phyloP scores from a whole-genome alignment of 2,797 vertebrate genomes.

The Pangasius sanitwongsei region DNA sequence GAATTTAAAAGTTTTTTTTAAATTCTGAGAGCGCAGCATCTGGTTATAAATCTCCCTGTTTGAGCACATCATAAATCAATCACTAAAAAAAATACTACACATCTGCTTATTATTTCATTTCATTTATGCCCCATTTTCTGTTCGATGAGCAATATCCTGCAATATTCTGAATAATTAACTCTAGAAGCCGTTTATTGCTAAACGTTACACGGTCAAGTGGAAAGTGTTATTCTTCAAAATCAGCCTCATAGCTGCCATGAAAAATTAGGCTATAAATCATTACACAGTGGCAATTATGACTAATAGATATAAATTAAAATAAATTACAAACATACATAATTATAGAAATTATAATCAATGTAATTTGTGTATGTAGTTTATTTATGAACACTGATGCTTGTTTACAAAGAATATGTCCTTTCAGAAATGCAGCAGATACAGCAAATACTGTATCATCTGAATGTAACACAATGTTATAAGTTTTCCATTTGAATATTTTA shows the following conservation, averaged over 20 bases:
- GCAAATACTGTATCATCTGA: background rate
- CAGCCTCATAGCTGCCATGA: background rate
- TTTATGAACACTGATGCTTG: slow-evolving; percentile 2
- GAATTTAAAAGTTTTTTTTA: background rate
- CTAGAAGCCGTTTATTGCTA: slow-evolving; percentile 17
- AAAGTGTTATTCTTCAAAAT: slow-evolving; percentile 25
- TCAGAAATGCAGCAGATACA: background rate
- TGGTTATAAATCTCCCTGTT: slow-evolving; percentile 36
- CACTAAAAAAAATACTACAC: background rate
- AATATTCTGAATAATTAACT: slow-evolving; percentile 30
- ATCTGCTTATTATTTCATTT: slow-evolving; percentile 45
- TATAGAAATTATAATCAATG: background rate
- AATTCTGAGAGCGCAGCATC: slow-evolving; percentile 22
- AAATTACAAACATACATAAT: slow-evolving; percentile 19
- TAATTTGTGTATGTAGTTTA: slow-evolving; percentile 2
- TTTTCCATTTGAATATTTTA: slow-evolving; percentile 6
- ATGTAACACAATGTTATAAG: background rate
- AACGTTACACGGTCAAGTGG: slow-evolving; percentile 32
- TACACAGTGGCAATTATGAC: slow-evolving; percentile 21
- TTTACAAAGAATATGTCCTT: slow-evolving; percentile 3
- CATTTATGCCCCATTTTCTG: slow-evolving; percentile 25
- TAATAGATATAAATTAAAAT: slow-evolving; percentile 16
- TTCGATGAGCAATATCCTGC: slow-evolving; percentile 32
- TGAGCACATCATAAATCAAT: slow-evolving; percentile 41
- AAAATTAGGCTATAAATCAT: slow-evolving; percentile 38